Conservation (phyloP, 2,113 vertebrate genomes). For the Heteronetta atricapilla region DNA sequence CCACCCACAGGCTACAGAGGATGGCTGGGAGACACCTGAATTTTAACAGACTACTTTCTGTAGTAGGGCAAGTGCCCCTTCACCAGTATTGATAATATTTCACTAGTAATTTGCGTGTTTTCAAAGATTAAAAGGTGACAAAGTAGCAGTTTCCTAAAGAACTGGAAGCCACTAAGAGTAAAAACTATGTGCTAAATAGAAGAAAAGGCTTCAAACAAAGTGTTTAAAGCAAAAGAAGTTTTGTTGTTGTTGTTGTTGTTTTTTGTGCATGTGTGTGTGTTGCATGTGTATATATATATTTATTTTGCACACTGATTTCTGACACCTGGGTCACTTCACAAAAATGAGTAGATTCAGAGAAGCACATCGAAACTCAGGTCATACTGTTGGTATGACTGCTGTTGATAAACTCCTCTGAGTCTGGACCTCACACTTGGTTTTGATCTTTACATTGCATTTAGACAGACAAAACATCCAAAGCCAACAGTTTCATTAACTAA, state of each 20-base stretch:
- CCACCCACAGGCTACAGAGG: background rate
- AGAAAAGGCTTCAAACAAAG: background rate
- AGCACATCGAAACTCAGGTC: background rate
- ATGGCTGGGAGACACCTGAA: background rate
- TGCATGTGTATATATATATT: background rate
- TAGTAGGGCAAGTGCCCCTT: background rate
- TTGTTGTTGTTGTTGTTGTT: too few species aligned
- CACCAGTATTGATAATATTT: background rate
- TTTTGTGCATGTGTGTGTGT: background rate
- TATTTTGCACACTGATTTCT: background rate
- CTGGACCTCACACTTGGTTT: background rate
- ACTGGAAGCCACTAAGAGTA: background rate
- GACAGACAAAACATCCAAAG: background rate
- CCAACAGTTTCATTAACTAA: background rate
- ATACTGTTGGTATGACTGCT: background rate
- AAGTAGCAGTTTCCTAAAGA: too few species aligned
- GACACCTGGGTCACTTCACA: background rate
- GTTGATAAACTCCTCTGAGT: background rate
- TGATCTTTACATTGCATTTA: background rate
- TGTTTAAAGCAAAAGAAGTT: background rate
- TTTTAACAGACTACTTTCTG: background rate
- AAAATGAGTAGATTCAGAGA: background rate
- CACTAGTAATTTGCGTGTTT: background rate
- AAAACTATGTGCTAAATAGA: background rate
- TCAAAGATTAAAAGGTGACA: background rate